Evolutionary conservation across 2,888 invertebrate genomes (phyloP), one percentile per base, ranked within the genome.

Genomic region (Rhimphoctona megacephalus): DNA sequence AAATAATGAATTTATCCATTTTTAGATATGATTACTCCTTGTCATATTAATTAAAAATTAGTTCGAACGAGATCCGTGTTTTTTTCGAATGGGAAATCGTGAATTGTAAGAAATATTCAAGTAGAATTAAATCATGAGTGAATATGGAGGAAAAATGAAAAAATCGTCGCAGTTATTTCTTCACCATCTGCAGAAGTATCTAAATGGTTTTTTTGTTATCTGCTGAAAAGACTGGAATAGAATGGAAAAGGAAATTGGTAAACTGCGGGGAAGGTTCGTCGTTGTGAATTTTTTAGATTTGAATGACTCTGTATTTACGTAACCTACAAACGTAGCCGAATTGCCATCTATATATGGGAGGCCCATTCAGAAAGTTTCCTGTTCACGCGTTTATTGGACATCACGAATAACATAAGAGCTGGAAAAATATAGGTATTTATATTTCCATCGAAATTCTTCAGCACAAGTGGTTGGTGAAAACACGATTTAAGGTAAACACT

Each of bases 281-380:
- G 25, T 0, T 17, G 1, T 19, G 22, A 72, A 52, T 52, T 36
- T 30, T 14, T 19, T n/a, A 33, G 5, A 72, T 72, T 72, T 72
- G 72, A 72, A 72, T 36, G n/a, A 49, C 72, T 33, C 72, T 33
- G 33, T 72, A 33, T 52, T 33, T 46, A 9, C 52, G n/a, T 72
- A 49, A 72, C 52, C 33, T n/a, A 72, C 52, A 72, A 72, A 72
- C 72, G 8, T n/a, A 52, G 33, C 72, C 72, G 72, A 72, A 52
- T 52, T 36, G 30, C 9, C 33, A 52, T 52, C 52, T 72, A 33
- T 49, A 72, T 61, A 70, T 46, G 70, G 54, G 25, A 33, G 30
- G 49, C 64, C 46, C 72, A 81, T 81, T 72, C 72, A 72, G 80
- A 33, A 43, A 64, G 36, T 81, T 72, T 36, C 52, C 52, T 52